Percentiles rank a stretch among this genome's conserved stretches.
phyloP scores from a whole-genome alignment of 2,113 vertebrate species.

The Hipposideros armiger region DNA sequence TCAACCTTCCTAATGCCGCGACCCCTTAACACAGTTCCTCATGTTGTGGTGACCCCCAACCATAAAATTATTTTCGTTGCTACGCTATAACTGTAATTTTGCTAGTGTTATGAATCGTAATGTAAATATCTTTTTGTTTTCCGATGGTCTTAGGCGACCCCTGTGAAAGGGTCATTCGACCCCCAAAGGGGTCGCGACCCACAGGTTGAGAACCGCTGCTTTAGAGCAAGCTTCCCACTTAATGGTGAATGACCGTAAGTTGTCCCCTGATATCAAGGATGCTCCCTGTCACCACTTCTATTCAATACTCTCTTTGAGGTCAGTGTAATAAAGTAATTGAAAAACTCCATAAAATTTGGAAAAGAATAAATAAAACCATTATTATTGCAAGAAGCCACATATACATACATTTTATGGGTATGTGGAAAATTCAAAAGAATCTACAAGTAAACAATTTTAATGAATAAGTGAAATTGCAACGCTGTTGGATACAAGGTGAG shows the following conservation, averaged over 20 bases:
- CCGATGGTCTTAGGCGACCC: too few species aligned
- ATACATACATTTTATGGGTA: background rate
- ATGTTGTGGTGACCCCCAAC: too few species aligned
- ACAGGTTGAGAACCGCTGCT: too few species aligned
- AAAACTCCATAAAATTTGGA: background rate
- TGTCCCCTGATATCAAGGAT: background rate
- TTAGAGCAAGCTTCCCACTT: background rate
- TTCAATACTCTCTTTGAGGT: background rate
- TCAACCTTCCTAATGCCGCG: too few species aligned
- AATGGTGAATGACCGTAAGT: background rate
- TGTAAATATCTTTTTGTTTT: too few species aligned
- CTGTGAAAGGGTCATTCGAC: too few species aligned
- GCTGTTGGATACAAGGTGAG: background rate
- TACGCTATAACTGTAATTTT: too few species aligned
- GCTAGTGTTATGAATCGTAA: too few species aligned
- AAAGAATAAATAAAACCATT: background rate
- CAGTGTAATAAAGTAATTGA: background rate
- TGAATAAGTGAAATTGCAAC: background rate
- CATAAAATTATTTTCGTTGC: too few species aligned
- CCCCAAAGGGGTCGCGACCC: too few species aligned
- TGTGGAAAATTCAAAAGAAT: background rate
- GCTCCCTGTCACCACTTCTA: background rate
- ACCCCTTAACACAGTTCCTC: too few species aligned
- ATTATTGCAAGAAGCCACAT: background rate
- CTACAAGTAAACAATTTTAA: background rate